Base-by-base conservation (phyloP, 2,113 vertebrate genomes). In the Scomber japonicus region DNA sequence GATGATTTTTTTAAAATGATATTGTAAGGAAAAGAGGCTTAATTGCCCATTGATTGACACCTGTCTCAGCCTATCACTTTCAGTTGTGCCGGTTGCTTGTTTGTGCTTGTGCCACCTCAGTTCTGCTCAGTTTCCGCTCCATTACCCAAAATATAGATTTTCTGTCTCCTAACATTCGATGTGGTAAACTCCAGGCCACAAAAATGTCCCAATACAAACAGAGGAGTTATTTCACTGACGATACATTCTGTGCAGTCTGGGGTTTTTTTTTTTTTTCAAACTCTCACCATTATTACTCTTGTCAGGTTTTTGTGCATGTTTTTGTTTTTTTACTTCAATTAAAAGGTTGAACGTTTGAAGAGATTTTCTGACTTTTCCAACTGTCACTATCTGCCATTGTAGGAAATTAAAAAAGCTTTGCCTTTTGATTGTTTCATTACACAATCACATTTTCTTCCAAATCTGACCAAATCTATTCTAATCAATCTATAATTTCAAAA, bases 331-430 rank as follows among this genome's bases (percentile, higher is more conserved):
- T 27, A 27, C 24, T 27, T 27, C 24, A 27, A 27, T 27, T 27
- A 27, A 27, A 27, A 27, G 24, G 24, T 27, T 27, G 24, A 27
- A 27, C 24, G 24, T 27, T 27, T 27, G 24, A 27, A 27, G 24
- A 27, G 24, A 27, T 27, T 27, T 27, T 27, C 24, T 27, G 24
- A 27, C 24, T 27, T 27, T 27, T 27, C 24, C 24, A 14, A 59
- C 17, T 48, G 70, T 31, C 17, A 46, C 48, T 11, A 5, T 59
- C 48, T 46, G 31, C 10, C 14, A 3, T 44, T 31, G 54, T 54
- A 65, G 45, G 31, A 76, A 57, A 76, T 63, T 8, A 72, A 81
- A 63, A 81, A 63, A 73, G 10, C 44, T 54, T 44, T 54, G 17
- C 21, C n/a, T 53, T 74, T 24, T 59, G 45, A 72, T 77, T 44